Base-by-base conservation (phyloP, 1,140 invertebrate species). In the Plectus sambesii region DNA sequence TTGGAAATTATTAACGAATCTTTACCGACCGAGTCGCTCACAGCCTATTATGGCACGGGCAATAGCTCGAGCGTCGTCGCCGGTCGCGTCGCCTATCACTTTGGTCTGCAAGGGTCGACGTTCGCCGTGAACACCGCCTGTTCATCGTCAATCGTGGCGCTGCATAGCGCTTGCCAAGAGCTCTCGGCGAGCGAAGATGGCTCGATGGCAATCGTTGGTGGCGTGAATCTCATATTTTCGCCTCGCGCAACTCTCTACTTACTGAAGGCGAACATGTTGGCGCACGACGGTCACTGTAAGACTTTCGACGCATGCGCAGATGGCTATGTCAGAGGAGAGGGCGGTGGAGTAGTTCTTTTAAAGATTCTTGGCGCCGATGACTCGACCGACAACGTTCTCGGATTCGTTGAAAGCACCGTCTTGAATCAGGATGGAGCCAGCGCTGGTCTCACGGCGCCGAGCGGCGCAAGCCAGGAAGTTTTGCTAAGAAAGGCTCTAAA, bases 101-200 rank as follows among this genome's bases (percentile, higher is more conserved):
- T 66, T 15, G 46, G 55, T 27, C 12, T 56, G n/a, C 12, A 44
- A 23, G 82, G 89, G 5, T 90, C 90, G 1, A 88, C 85, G 70
- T 87, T 82, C 66, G 80, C 84, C 2, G 69, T 93, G 3, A 89
- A 96, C 70, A 92, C 89, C 5, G 90, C 88, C 0, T 97, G 90
- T 70, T 92, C 87, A 0, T 92, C 87, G 52, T 85, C 84, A 44
- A 69, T 90, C 62, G 79, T 83, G 62, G 88, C 86, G 2, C 69
- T 96, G 60, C 17, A 50, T 57, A 82, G 87, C 60, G 90, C 88
- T 9, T 75, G 85, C 9, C 68, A 71, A 2, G 81, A 83, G 17
- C 87, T 97, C 29, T 74, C 80, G 29, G 73, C 74, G 15, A 86
- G 86, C 1, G 79, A 83, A 57, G 89, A 85, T 70, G 87, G 94